phyloP scores from a whole-genome alignment of 2,113 vertebrate genomes.

The Platichthys stellatus region DNA sequence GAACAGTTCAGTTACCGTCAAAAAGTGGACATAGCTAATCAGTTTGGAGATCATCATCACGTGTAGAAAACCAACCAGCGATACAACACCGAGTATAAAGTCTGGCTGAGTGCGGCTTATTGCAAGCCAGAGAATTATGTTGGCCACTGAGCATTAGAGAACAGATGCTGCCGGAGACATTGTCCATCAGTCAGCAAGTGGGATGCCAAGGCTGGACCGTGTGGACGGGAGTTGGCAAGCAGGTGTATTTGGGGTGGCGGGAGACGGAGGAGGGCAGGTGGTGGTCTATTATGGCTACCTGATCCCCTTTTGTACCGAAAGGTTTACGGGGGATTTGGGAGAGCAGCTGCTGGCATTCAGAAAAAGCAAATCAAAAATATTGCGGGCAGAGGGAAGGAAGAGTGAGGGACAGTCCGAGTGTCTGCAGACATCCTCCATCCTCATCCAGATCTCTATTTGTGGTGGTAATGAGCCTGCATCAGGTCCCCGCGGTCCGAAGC shows the following conservation, averaged over 20 bases:
- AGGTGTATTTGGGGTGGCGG: constrained; percentile 30
- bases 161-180: constrained; percentile 75
- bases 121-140: constrained; percentile 55
- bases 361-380: constrained; percentile 36
- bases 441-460: constrained; percentile 69
- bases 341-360: constrained; percentile 63
- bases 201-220: constrained; percentile 59
- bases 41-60: constrained; percentile 42
- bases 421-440: constrained; percentile 28
- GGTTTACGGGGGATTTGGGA: constrained; percentile 55
- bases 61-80: constrained; percentile 28
- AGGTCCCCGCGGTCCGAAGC: constrained; percentile 61
- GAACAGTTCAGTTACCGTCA: constrained; percentile 26
- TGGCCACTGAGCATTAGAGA: constrained; percentile 61
- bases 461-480: constrained; percentile 67
- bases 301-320: constrained; percentile 56
- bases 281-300: constrained; percentile 64
- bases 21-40: constrained; percentile 43
- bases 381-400: constrained; percentile 11
- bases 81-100: constrained; percentile 18
- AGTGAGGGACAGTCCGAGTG: constrained; percentile 20
- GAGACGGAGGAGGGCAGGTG: constrained; percentile 61
- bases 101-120: constrained; percentile 31
- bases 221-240: constrained; percentile 50
- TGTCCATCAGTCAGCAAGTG: constrained; percentile 73